phyloP scores from a whole-genome alignment of 2,113 vertebrate genomes.

The Chamaea fasciata region DNA sequence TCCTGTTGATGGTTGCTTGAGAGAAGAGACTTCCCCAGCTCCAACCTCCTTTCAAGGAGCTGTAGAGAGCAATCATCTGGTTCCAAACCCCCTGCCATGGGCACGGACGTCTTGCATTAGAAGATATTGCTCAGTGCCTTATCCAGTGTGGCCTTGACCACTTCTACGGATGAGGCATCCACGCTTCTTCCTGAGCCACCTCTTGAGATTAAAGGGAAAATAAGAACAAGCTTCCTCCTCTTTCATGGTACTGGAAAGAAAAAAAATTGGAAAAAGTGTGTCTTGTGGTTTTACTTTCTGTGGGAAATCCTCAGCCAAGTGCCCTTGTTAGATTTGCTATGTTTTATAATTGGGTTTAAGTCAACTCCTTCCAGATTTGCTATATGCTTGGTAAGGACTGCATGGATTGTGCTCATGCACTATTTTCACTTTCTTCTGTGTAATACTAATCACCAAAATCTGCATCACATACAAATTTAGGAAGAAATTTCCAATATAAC shows the following conservation, averaged over 20 bases:
- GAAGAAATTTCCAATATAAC: neutral
- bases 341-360: neutral
- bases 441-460: neutral
- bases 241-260: neutral
- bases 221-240: neutral
- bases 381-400: neutral
- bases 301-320: neutral
- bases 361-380: neutral
- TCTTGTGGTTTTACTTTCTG: neutral
- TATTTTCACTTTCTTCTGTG: neutral
- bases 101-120: neutral
- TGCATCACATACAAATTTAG: neutral
- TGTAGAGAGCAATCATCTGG: neutral
- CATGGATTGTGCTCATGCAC: neutral
- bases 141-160: neutral
- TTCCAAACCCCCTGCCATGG: neutral
- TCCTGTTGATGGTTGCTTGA: neutral
- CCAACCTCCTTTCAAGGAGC: neutral
- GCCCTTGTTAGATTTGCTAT: neutral
- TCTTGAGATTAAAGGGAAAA: neutral
- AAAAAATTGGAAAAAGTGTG: neutral
- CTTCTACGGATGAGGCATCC: neutral
- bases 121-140: neutral
- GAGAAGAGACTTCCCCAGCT: neutral
- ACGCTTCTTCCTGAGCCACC: neutral